These are phyloP conservation scores for Urocynchramus pylzowi DNA, from an alignment of 2,113 vertebrate genomes.

Conservation along the genomic window DNA sequence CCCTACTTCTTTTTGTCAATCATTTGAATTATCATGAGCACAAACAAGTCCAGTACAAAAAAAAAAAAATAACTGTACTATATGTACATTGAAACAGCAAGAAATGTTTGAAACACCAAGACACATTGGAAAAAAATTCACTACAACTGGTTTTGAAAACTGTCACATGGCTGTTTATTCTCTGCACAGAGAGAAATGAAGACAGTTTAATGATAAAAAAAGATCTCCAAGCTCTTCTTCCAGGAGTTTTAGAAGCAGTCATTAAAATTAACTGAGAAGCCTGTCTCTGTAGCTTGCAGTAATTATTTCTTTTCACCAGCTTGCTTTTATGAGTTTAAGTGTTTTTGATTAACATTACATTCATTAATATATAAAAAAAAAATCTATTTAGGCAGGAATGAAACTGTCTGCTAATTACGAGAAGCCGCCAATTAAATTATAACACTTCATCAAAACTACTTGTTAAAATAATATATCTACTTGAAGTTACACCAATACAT, in stretches of 20 bases:
- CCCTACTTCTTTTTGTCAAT: neutral
- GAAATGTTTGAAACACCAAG: neutral
- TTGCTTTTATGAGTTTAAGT: neutral
- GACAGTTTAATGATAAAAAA: neutral
- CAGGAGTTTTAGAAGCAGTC: neutral
- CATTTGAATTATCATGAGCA: neutral
- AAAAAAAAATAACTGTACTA: neutral
- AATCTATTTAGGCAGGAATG: neutral
- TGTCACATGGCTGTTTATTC: neutral
- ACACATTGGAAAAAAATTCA: neutral
- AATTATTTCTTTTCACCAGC: conserved; percentile 11
- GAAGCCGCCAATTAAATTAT: neutral
- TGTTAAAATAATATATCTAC: neutral
- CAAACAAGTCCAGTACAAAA: neutral
- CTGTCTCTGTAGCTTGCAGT: neutral
- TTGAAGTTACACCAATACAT: neutral
- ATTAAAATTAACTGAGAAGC: conserved; percentile 21
- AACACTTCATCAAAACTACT: neutral
- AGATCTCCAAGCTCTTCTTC: neutral
- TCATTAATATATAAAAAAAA: neutral
- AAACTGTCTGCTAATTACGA: neutral
- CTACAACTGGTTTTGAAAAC: neutral
- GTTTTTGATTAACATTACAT: neutral
- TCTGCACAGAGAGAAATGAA: neutral
- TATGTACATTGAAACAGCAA: neutral